Evolutionary conservation across 92 coral and sea anemone species (phyloP), one percentile per base, ranked within the genome.

Genomic region (Blastomussa wellsi): DNA sequence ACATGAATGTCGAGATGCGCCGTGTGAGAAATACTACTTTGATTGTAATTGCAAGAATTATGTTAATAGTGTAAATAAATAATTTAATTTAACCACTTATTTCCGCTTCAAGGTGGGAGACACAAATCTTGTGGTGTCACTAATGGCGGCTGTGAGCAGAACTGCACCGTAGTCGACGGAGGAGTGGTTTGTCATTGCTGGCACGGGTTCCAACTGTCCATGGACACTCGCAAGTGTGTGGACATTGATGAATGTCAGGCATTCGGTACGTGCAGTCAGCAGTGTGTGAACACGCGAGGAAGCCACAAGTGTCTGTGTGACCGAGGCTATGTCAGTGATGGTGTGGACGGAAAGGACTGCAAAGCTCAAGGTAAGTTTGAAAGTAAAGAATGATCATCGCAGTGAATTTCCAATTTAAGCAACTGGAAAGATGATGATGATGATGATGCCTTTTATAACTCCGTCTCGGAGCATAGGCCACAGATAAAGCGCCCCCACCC

Each of bases 61-160:
- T n/a, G n/a, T n/a, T n/a, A n/a, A n/a, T n/a, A n/a, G n/a, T n/a
- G n/a, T n/a, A n/a, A n/a, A n/a, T n/a, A n/a, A n/a, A n/a, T n/a
- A n/a, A n/a, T n/a, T n/a, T 5, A 57, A 11, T 2, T 57, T 57
- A 24, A 35, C 8, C 74, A 68, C 0, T 13, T 48, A 16, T 28
- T 66, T 16, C 69, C 22, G 9, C 24, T 48, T 16, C 4, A 48
- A 81, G 85, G 53, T 52, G 51, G 66, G 49, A 81, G 35, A 57
- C 74, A 83, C 72, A 74, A 73, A 37, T 89, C 95, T 66, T 91
- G 96, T 53, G 88, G 80, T 75, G 74, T 69, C 35, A 65, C 81
- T 19, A 90, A 94, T 41, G 99, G 99, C 14, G 93, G 88, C 15
- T 96, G 99, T 73, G 92, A 94, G 36, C 99, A 96, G 51, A 91